These are phyloP conservation scores for Coregonus suidteri DNA, from an alignment of 2,797 vertebrate species.

Conservation along the genomic window DNA sequence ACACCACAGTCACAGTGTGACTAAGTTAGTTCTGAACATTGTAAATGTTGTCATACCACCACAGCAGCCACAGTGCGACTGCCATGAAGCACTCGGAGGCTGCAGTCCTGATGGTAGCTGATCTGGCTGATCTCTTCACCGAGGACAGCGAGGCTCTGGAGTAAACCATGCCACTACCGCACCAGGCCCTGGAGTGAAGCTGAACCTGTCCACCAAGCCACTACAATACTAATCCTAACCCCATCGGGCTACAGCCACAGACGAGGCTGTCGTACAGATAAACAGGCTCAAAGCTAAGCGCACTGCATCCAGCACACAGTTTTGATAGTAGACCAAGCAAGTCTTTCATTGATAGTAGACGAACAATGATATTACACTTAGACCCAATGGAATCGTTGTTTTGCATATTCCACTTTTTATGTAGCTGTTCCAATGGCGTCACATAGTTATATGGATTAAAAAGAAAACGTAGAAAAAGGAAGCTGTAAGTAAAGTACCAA, in stretches of 20 bases:
- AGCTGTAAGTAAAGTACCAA: constrained; percentile 4
- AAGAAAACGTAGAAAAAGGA: constrained; percentile 34
- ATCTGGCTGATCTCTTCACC: constrained; percentile 94
- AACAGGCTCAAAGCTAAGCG: background rate
- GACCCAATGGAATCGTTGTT: constrained; percentile 16
- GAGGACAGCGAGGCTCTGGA: constrained; percentile 85
- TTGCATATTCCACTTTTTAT: constrained; percentile 64
- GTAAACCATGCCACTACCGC: constrained; percentile 42
- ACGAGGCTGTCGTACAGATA: background rate
- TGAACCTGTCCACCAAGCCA: constrained; percentile 32
- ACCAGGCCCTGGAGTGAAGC: constrained; percentile 47
- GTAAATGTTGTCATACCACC: constrained; percentile 25
- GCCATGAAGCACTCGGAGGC: constrained; percentile 95
- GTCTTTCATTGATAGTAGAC: background rate
- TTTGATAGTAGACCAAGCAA: no score
- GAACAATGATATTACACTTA: background rate
- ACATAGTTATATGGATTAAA: constrained; percentile 13
- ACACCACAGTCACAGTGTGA: background rate
- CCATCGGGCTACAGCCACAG: background rate
- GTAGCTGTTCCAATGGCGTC: constrained; percentile 15
- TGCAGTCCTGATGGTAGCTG: constrained; percentile 92
- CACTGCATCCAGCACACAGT: constrained; percentile 5
- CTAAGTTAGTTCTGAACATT: background rate
- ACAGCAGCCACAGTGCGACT: constrained; percentile 83
- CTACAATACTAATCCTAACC: background rate